Evolutionary conservation across 1,140 invertebrate genomes (phyloP).

Genomic region (Drosophila neocordata): DNA sequence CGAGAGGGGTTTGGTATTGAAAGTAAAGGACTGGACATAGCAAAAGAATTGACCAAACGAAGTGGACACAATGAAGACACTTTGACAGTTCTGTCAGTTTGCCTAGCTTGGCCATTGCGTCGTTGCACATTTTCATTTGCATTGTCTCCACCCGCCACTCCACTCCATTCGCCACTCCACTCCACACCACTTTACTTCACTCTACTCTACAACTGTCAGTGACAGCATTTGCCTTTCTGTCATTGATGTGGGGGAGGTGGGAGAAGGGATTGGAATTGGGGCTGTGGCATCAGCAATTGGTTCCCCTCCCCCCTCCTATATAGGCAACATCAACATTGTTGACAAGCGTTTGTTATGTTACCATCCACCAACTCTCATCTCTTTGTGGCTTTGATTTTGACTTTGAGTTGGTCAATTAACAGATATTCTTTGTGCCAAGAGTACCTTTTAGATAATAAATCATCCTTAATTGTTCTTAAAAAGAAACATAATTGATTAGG

Average conservation of each 20-base stretch:
- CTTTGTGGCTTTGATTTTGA: slow-evolving; percentile 68
- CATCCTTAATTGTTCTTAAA: slow-evolving; percentile 10
- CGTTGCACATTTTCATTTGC: slow-evolving; percentile 63
- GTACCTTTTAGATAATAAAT: slow-evolving; percentile 23
- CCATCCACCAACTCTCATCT: slow-evolving; percentile 14
- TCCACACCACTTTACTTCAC: neutral
- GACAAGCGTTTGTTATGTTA: slow-evolving; percentile 51
- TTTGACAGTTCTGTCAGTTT: slow-evolving; percentile 73
- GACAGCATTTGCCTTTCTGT: slow-evolving; percentile 16
- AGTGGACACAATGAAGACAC: slow-evolving; percentile 44
- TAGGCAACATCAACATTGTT: slow-evolving; percentile 44
- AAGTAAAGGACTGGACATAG: slow-evolving; percentile 19
- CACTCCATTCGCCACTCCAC: neutral
- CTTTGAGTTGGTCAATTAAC: slow-evolving; percentile 61
- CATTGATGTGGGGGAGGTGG: neutral
- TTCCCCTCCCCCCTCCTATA: slow-evolving; percentile 9
- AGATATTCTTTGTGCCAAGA: slow-evolving; percentile 25
- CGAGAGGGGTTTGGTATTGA: neutral
- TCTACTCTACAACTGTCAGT: neutral
- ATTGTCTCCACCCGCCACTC: slow-evolving; percentile 45
- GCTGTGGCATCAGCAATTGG: neutral
- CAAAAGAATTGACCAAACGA: slow-evolving; percentile 43
- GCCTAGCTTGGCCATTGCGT: slow-evolving; percentile 48
- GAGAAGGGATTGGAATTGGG: too few species aligned
- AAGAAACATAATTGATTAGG: slow-evolving; percentile 18